Evolutionary conservation across 2,797 vertebrate species (phyloP), one percentile per base, ranked within the genome.

Genomic region (Enteromius thamalakanensis): DNA sequence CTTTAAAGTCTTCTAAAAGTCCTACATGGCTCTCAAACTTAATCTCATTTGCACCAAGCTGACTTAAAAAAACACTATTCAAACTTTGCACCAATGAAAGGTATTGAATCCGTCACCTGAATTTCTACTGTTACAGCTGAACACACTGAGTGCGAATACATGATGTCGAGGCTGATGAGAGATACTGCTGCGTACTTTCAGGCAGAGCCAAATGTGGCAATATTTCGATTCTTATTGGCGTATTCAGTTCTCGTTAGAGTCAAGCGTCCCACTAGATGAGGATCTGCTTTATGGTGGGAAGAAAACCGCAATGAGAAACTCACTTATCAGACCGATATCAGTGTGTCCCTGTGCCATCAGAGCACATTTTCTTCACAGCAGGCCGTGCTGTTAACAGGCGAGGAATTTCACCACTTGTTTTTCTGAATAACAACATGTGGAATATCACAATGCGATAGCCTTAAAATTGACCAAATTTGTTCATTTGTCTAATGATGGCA

Each of bases 281-380:
- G 58, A 77, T 77, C 58, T 47, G 76, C 58, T 77, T 64, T 77
- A 77, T 42, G 37, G 40, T 64, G 58, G 76, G 34, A 76, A 60
- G n/a, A 60, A 42, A 76, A 76, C 34, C 2, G n/a, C 34, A 60
- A 42, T 60, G 74, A 76, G 74, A 60, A 17, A 60, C n/a, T 60
- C 32, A 4, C 65, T 40, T 68, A 68, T 68, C 53, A 76, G 74
- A 42, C 53, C 2, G 34, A 76, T 76, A 76, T 76, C 74, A 60
- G 34, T 42, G 12, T 76, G 53, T 76, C 53, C 53, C 53, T 76
- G 53, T 42, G 74, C 53, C 4, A n/a, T 76, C 74, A 76, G 34
- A 60, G 34, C 37, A 76, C 53, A 76, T 76, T 76, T 42, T 76
- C 74, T 76, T 42, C 74, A 42, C 74, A 60, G 74, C 74, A 76